phyloP scores from a whole-genome alignment of 64 coral and sea anemone genomes.

The Pachyseris speciosa region DNA sequence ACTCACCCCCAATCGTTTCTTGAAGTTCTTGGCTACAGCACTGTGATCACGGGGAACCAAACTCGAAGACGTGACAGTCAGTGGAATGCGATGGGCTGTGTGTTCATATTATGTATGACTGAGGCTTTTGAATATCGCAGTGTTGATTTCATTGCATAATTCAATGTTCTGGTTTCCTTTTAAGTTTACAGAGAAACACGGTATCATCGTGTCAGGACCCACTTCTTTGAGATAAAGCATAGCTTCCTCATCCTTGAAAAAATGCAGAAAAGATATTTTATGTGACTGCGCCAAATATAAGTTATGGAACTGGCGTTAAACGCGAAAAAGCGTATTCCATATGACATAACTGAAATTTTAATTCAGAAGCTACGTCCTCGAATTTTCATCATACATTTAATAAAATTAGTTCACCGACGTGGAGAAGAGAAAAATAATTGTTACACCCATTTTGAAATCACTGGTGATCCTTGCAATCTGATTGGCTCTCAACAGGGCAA shows the following conservation, averaged over 20 bases:
- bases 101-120: conserved; percentile 52
- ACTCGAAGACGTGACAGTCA: conserved; percentile 84
- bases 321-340: too few relatives aligned
- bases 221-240: conserved; percentile 81
- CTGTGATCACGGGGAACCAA: conserved; percentile 36
- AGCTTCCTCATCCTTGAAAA: conserved; percentile 70
- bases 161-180: conserved; percentile 77
- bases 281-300: too few relatives aligned
- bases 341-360: too few relatives aligned
- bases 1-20: conserved; percentile 82
- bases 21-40: conserved; percentile 55
- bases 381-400: too few relatives aligned
- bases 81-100: conserved; percentile 59
- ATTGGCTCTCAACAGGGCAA: too few relatives aligned
- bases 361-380: too few relatives aligned
- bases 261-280: background rate
- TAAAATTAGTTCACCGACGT: too few relatives aligned
- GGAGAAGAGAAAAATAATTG: too few relatives aligned
- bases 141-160: conserved; percentile 70
- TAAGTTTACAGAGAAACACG: conserved; percentile 78
- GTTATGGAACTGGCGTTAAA: too few relatives aligned
- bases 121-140: conserved; percentile 53
- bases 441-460: too few relatives aligned
- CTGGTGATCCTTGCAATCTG: too few relatives aligned
- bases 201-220: conserved; percentile 85